Evolutionary conservation across 2,797 vertebrate species (phyloP), one percentile per base, ranked within the genome.

Genomic region (Echeneis naucrates): DNA sequence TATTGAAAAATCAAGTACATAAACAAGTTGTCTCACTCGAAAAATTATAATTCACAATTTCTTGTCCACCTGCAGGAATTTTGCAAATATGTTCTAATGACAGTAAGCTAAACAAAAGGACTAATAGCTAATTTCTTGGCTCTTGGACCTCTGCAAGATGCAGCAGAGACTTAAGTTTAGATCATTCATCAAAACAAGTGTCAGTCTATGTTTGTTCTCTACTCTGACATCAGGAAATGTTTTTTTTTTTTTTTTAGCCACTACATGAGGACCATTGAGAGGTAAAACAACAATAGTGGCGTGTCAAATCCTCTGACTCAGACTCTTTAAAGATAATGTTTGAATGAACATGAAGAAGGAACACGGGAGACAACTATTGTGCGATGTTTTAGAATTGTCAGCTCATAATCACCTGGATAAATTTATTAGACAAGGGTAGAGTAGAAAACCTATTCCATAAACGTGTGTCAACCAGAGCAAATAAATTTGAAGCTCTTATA

Each of bases 121-220:
- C 48, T 71, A 37, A 57, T 19, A 55, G 48, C 26, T 44, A 55
- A 76, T 77, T 73, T 64, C 26, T 77, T 80, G 59, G 73, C 53
- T 57, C 21, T 2, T 63, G 33, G 32, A 52, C 54, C 2, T 51
- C 17, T 21, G 19, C 30, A 24, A 72, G 59, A 72, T 69, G 63
- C 65, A 56, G 19, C 44, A 56, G 51, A 63, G 75, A 19, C 27
- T 30, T 9, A 48, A 70, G 47, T 52, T 69, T 13, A 56, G 13
- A 47, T 62, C 23, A 79, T 81, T 65, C 67, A 74, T 79, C 64
- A 77, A 57, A 21, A 33, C 16, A 44, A 48, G 42, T 53, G 40
- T 44, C 17, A 8, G 32, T 59, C 52, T 63, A 35, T 50, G 44
- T 62, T 24, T 58, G 60, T 47, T 50, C 21, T 55, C 53, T 68